Evolutionary conservation across 1,140 invertebrate species (phyloP).

Genomic region (Trichoplusia ni): DNA sequence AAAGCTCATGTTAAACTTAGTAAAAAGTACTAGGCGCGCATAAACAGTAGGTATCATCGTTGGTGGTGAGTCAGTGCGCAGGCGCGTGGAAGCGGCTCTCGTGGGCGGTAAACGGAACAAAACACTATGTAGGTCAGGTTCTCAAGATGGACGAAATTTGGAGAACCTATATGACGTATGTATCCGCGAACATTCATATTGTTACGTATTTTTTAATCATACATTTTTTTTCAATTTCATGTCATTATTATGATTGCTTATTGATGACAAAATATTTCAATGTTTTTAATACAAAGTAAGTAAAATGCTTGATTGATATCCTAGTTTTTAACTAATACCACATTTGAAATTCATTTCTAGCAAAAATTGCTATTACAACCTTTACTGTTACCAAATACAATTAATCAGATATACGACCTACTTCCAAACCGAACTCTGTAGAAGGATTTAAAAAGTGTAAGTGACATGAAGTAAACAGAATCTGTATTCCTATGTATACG

Average conservation of each 20-base stretch:
- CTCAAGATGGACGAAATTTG: background rate
- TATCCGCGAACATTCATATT: no score
- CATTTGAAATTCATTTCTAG: no score
- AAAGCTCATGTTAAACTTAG: background rate
- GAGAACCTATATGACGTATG: background rate
- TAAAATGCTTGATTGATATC: no score
- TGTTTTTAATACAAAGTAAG: no score
- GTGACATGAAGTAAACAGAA: constrained; percentile 6
- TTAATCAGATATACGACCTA: background rate
- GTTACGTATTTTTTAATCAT: no score
- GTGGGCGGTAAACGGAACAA: constrained; percentile 37
- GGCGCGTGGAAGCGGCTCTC: constrained; percentile 20
- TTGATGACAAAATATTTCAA: no score
- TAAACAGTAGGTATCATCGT: constrained; percentile 1
- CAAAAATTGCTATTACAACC: no score
- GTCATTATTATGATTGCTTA: no score
- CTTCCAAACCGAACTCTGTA: background rate
- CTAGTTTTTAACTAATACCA: no score
- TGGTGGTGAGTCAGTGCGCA: constrained; percentile 29
- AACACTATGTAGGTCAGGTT: constrained; percentile 24
- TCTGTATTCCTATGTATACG: background rate
- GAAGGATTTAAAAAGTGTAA: constrained; percentile 18
- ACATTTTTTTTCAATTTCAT: no score
- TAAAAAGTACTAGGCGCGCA: constrained; percentile 3
- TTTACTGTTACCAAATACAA: no score